Evolutionary conservation across 1,140 invertebrate genomes (phyloP), one percentile per base, ranked within the genome.

Genomic region (Drosophila nasuta): DNA sequence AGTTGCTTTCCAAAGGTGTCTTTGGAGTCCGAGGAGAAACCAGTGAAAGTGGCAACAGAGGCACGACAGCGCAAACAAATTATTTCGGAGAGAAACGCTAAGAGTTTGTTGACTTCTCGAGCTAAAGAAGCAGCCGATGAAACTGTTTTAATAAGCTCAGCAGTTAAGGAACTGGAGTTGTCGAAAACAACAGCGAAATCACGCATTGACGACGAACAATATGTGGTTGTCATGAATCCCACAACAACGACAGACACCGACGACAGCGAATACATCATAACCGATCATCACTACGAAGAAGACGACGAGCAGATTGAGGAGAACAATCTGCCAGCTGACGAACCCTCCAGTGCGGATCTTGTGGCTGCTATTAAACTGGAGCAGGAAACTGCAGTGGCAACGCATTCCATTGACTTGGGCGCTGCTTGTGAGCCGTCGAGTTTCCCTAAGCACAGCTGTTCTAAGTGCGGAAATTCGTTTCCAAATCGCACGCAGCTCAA

Each of bases 401-500:
- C 62, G 0, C 58, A 65, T 56, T 15, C 35, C 0, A 56, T 79
- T 20, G 79, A 86, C 45, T 45, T 80, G n/a, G 77, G 56, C 1
- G 60, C 45, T 6, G 81, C 46, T 1, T 80, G 75, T 5, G 30
- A 48, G 15, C 75, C 58, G 5, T 45, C 33, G 5, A 72, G 33
- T 13, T 65, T 52, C 33, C 45, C 62, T 7, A 75, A 28, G 35
- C 60, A 67, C 60, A 71, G 51, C 2, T 82, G 90, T 57, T 33
- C 71, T 1, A 35, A 72, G 15, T 89, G 90, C 45, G 69, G 64
- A 25, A 91, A 79, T 25, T 63, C 70, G 5, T 87, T 92, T 41
- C 15, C 43, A 0, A 75, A 54, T 13, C n/a, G 51, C 6, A 43
- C 63, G 0, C 60, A 78, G 5, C 73, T 83, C 13, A 81, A 78